Evolutionary conservation across 2,888 invertebrate species (phyloP).

Genomic region (Cinara cedri): DNA sequence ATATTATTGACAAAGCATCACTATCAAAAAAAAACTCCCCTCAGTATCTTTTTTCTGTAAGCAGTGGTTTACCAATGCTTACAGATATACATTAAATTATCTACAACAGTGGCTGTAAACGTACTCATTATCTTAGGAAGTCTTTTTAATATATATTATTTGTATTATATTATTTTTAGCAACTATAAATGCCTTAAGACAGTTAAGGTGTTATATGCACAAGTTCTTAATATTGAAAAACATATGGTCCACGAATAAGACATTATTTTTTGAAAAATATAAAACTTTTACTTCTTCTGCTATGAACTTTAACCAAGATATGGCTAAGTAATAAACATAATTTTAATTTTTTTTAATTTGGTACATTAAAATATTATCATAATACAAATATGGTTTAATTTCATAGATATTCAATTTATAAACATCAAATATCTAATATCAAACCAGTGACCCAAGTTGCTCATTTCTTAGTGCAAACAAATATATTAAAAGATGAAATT

Average conservation of each 20-base stretch:
- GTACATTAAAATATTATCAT: background rate
- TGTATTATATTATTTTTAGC: background rate
- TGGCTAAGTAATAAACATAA: slow-evolving; percentile 4
- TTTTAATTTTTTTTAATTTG: background rate
- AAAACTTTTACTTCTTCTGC: background rate
- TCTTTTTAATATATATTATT: background rate
- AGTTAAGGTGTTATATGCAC: slow-evolving; percentile 1
- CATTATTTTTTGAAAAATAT: slow-evolving; percentile 34
- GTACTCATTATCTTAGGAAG: too few relatives aligned
- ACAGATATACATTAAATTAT: too few relatives aligned
- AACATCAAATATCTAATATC: background rate
- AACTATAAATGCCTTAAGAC: slow-evolving; percentile 37
- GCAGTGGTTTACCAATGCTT: too few relatives aligned
- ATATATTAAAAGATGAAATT: slow-evolving; percentile 25
- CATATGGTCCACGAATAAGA: slow-evolving; percentile 38
- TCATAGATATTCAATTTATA: slow-evolving; percentile 34
- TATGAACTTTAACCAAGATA: slow-evolving; percentile 27
- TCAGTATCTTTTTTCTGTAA: too few relatives aligned
- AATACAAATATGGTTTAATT: background rate
- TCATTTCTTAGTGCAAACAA: slow-evolving; percentile 29
- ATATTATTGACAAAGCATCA: too few relatives aligned
- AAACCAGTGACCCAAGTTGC: slow-evolving; percentile 30
- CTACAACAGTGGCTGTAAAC: too few relatives aligned
- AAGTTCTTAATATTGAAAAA: background rate
- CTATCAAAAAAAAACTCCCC: too few relatives aligned